Percentiles rank a stretch among this genome's conserved stretches.
Evolutionary conservation across 2,113 vertebrate genomes (phyloP).

Genomic region (Columba livia): DNA sequence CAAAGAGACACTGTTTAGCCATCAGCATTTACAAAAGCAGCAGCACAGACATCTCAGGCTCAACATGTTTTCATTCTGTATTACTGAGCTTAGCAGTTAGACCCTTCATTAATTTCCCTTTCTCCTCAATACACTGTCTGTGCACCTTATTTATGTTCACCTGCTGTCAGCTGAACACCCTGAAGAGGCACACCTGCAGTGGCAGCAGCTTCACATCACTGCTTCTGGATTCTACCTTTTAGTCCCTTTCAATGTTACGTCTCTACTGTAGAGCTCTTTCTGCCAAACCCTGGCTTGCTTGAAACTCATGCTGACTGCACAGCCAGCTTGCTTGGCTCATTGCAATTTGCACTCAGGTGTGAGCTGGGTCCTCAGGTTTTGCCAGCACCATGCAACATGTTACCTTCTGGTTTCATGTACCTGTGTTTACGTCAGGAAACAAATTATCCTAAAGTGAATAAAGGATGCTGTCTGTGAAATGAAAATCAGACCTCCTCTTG

Average conservation of each 20-base stretch:
- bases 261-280: not conserved
- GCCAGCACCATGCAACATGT: not conserved
- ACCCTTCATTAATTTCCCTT: conserved; percentile 21
- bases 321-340: fast-evolving
- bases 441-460: not conserved
- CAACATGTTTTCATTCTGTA: conserved; percentile 43
- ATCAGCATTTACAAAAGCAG: conserved; percentile 35
- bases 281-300: not conserved
- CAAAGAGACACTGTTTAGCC: not conserved
- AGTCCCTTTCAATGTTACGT: not conserved
- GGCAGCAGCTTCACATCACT: not conserved
- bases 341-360: not conserved
- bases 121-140: not conserved
- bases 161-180: conserved; percentile 18
- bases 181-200: conserved; percentile 38
- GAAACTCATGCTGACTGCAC: not conserved
- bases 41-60: conserved; percentile 43
- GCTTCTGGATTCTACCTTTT: not conserved
- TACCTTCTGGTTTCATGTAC: not conserved
- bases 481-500: not conserved
- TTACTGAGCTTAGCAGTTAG: conserved; percentile 29
- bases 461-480: not conserved
- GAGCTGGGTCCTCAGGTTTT: not conserved
- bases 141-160: conserved; percentile 49
- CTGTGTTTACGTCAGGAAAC: not conserved